These are phyloP conservation scores for Leptothorax acervorum DNA, from an alignment of 2,888 invertebrate genomes.

Conservation along the genomic window DNA sequence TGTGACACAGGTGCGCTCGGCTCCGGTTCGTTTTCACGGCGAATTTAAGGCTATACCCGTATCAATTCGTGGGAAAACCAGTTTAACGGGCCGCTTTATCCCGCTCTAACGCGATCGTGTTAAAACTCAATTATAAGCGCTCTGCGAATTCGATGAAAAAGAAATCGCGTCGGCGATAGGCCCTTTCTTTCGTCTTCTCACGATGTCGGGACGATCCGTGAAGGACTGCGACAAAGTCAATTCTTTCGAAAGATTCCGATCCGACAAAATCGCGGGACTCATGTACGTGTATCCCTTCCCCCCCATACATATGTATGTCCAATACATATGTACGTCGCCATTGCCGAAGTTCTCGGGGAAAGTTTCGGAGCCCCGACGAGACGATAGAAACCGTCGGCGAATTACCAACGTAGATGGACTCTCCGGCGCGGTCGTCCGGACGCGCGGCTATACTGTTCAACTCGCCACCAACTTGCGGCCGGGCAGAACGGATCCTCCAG, in stretches of 20 bases:
- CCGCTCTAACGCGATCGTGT: conserved; percentile 27
- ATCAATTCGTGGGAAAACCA: conserved; percentile 28
- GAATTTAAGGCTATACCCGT: conserved; percentile 33
- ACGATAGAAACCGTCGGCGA: conserved; percentile 56
- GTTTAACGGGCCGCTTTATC: conserved; percentile 24
- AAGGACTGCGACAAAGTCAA: background rate
- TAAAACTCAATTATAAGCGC: conserved; percentile 43
- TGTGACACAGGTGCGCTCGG: conserved; percentile 50
- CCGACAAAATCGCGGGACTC: background rate
- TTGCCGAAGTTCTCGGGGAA: conserved; percentile 45
- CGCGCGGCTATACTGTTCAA: conserved; percentile 47
- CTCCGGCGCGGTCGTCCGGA: conserved; percentile 63
- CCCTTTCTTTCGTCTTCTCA: background rate
- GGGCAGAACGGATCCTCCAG: conserved; percentile 34
- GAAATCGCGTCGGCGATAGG: background rate
- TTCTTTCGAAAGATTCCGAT: conserved; percentile 10
- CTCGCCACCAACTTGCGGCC: conserved; percentile 51
- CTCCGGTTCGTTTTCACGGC: conserved; percentile 43
- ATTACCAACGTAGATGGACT: conserved; percentile 73
- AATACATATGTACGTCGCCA: conserved; percentile 56
- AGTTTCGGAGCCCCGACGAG: conserved; percentile 56
- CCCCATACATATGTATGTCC: conserved; percentile 52
- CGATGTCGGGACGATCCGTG: background rate
- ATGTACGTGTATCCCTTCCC: background rate
- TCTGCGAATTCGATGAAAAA: conserved; percentile 15